Percentiles rank a stretch among this genome's conserved stretches.
Evolutionary conservation across 2,797 vertebrate genomes (phyloP).

Genomic region (Hydrolagus colliei): DNA sequence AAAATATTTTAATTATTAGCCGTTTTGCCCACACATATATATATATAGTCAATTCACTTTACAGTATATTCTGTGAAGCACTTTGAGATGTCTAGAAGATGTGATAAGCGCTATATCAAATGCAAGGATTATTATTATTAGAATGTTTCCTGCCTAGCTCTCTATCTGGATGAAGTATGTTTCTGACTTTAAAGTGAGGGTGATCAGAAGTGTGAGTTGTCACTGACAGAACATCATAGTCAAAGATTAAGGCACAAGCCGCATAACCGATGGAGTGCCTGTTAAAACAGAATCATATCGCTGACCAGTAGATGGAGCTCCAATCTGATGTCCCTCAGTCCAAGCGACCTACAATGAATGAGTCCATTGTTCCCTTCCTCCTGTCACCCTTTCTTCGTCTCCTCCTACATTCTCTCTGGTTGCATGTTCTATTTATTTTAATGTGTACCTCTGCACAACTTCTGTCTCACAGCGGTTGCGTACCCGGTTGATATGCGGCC

Average conservation of each 20-base stretch:
- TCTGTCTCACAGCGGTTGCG: conserved; percentile 60
- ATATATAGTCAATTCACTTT: background rate
- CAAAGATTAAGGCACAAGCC: background rate
- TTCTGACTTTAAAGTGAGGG: no score
- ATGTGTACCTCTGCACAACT: conserved; percentile 64
- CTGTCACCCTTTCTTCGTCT: conserved; percentile 49
- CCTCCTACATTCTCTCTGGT: conserved; percentile 53
- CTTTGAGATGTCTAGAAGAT: no score
- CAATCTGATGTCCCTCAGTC: conserved; percentile 67
- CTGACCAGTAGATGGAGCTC: conserved; percentile 90
- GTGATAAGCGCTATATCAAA: no score
- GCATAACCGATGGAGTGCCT: no score
- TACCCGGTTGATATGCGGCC: conserved; percentile 64
- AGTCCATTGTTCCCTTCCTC: conserved; percentile 65
- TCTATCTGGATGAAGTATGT: no score
- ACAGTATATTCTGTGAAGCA: no score
- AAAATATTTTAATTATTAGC: background rate
- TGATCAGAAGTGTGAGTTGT: background rate
- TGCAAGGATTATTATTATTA: no score
- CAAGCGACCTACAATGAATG: conserved; percentile 55
- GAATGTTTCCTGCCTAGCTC: no score
- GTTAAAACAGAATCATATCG: background rate
- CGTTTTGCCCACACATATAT: background rate
- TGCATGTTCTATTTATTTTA: conserved; percentile 71
- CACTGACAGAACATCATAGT: background rate